Evolutionary conservation across 2,888 invertebrate genomes (phyloP), one percentile per base, ranked within the genome.

Genomic region (Chrysolina haemoptera): DNA sequence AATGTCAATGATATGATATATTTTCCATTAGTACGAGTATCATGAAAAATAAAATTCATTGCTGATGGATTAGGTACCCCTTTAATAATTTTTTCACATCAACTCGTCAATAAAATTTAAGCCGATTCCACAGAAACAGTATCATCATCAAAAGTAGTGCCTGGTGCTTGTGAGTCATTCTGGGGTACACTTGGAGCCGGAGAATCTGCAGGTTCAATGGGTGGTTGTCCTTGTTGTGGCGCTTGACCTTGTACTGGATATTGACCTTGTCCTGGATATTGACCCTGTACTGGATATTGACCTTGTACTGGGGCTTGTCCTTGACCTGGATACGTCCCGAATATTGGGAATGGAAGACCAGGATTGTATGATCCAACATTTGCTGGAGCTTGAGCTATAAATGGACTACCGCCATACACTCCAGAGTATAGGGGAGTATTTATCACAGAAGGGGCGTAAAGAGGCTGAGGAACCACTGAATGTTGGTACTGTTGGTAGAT

Each of bases 311-410:
- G 76, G 40, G n/a, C 35, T 50, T 68, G 70, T 1, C 53, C 67
- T 53, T 67, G 67, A 1, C 16, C 20, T 12, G 67, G 53, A 40
- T 8, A 11, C 18, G 22, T 12, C 4, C 66, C 66, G 11, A 50
- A 50, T 2, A 66, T 27, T 50, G 46, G 72, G 41, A 53, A 71
- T 22, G 27, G 55, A 65, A 88, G 89, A 86, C 90, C 90, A 77
- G 88, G 86, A 79, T 85, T 84, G 41, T 90, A 90, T 10, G 88
- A 87, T 68, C 89, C 87, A 66, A 88, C 82, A 64, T 88, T 76
- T 65, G 84, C 80, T 14, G 81, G 76, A 12, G 59, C 59, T 27
- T 59, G 59, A 10, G 59, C 59, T 27, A 59, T 6, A 35, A 59
- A 12, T 35, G 59, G 14, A 35, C 35, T 35, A n/a, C 59, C 35